Conservation (phyloP, 2,888 invertebrate species). For the Sussaba pulchella region DNA sequence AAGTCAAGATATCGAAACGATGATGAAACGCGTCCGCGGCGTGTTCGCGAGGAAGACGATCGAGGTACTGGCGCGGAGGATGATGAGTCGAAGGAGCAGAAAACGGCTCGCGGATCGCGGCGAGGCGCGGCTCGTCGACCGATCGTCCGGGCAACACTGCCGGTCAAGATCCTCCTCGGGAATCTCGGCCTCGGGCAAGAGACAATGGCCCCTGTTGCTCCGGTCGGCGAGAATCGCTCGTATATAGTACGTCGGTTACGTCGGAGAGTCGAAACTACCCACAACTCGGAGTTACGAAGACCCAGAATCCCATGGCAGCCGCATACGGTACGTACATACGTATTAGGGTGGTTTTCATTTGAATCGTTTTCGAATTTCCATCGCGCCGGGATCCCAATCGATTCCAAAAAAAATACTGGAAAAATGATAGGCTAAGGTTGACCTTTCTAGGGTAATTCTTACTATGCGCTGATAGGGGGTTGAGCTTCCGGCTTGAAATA, state of each 20-base stretch:
- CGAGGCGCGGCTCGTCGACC: conserved; percentile 67
- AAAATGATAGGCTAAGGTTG: no score
- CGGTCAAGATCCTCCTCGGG: conserved; percentile 68
- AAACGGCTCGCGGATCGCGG: conserved; percentile 38
- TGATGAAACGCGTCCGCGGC: conserved; percentile 46
- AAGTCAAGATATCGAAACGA: conserved; percentile 36
- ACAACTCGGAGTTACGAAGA: conserved; percentile 50
- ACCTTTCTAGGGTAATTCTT: no score
- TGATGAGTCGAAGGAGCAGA: conserved; percentile 55
- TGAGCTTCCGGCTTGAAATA: no score
- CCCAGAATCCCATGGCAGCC: no score
- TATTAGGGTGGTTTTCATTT: no score
- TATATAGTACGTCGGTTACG: conserved; percentile 12
- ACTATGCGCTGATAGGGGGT: no score
- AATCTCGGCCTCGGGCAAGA: conserved; percentile 65
- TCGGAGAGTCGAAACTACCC: conserved; percentile 34
- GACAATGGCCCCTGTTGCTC: conserved; percentile 60
- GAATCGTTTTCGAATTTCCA: no score
- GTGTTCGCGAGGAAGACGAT: conserved; percentile 56
- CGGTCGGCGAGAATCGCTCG: conserved; percentile 44
- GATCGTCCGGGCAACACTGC: conserved; percentile 73
- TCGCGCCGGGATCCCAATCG: no score
- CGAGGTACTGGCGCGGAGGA: conserved; percentile 51
- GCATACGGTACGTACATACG: no score
- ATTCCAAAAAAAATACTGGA: no score